These are phyloP conservation scores for Drosophila watanabei DNA, from an alignment of 1,140 invertebrate species.

Conservation along the genomic window DNA sequence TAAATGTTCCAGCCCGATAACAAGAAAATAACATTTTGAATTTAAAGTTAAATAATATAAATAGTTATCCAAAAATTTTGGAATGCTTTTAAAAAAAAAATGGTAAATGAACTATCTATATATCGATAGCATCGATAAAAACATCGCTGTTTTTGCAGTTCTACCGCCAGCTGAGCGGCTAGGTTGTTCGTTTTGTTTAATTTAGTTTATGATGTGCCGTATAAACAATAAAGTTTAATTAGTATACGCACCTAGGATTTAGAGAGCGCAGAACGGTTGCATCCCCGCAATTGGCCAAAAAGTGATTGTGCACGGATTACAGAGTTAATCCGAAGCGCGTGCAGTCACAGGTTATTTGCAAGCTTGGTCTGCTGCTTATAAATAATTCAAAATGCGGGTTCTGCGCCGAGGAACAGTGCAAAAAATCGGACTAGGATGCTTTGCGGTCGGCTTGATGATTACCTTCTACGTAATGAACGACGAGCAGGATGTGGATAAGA, in stretches of 20 bases:
- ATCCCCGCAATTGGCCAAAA: neutral
- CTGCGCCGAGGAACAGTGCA: conserved; percentile 42
- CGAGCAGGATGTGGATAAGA: conserved; percentile 46
- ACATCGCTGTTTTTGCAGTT: too few relatives aligned
- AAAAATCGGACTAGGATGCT: conserved; percentile 24
- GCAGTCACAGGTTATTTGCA: conserved; percentile 8
- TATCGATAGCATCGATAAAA: conserved; percentile 2
- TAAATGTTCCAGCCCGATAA: neutral
- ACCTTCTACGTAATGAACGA: conserved; percentile 26
- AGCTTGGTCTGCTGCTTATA: conserved; percentile 8
- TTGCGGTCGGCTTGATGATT: conserved; percentile 1
- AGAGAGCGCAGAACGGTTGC: too few relatives aligned
- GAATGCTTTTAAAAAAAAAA: too few relatives aligned
- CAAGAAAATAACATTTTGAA: neutral
- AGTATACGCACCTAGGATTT: too few relatives aligned
- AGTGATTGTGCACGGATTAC: neutral
- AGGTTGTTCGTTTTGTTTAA: conserved; percentile 4
- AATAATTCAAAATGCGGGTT: conserved; percentile 45
- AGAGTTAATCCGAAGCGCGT: neutral
- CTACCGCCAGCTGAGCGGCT: conserved; percentile 19
- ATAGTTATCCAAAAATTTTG: too few relatives aligned
- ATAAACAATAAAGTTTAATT: conserved; percentile 5
- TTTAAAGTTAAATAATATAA: too few relatives aligned
- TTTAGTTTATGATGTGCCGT: conserved; percentile 20
- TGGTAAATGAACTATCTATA: too few relatives aligned